Conservation (phyloP, 2,888 invertebrate genomes). For the Steromphala cineraria region DNA sequence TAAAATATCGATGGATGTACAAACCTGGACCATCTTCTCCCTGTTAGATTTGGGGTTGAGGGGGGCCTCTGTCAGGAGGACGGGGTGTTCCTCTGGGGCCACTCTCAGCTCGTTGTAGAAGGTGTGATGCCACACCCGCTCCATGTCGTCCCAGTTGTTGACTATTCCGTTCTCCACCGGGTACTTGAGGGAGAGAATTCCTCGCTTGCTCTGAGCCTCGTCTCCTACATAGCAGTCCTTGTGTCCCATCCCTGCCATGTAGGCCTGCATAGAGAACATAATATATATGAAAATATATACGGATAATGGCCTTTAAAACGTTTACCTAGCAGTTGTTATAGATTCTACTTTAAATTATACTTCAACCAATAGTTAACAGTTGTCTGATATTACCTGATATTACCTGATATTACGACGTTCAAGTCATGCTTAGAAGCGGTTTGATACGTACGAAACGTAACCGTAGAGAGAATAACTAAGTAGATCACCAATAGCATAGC, state of each 20-base stretch:
- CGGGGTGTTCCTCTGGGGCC: constrained; percentile 86
- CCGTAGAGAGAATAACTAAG: too few species aligned
- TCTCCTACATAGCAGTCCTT: constrained; percentile 69
- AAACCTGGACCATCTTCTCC: constrained; percentile 86
- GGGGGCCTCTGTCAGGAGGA: constrained; percentile 90
- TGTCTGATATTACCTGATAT: too few species aligned
- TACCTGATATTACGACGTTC: too few species aligned
- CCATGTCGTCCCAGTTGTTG: constrained; percentile 72
- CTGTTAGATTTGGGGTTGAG: constrained; percentile 92
- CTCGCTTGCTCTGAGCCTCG: constrained; percentile 71
- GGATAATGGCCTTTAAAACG: too few species aligned
- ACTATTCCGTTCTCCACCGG: constrained; percentile 72
- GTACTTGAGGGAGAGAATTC: constrained; percentile 68
- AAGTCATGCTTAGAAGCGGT: too few species aligned
- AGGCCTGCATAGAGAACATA: constrained; percentile 63
- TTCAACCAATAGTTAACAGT: too few species aligned
- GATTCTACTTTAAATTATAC: too few species aligned
- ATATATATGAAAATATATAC: too few species aligned
- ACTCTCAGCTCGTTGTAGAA: constrained; percentile 72
- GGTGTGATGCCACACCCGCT: constrained; percentile 72
- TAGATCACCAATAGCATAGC: too few species aligned
- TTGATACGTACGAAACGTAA: too few species aligned
- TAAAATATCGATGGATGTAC: too few species aligned
- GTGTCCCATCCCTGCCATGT: constrained; percentile 97
- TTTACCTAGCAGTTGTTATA: too few species aligned